Conservation (phyloP, 2,113 vertebrate genomes). For the Chrysochloris asiatica region DNA sequence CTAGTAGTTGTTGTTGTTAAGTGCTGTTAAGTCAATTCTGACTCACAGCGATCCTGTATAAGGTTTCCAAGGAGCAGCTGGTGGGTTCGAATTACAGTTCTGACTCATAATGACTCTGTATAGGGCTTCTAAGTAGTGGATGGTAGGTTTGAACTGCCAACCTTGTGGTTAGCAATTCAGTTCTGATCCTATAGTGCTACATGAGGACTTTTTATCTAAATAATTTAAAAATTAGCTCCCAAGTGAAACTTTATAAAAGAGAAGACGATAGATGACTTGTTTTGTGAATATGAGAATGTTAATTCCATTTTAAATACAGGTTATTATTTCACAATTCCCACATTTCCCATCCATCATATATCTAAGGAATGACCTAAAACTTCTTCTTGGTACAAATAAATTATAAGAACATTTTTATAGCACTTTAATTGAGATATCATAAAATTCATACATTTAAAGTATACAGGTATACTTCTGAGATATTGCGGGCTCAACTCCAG, state of each 20-base stretch:
- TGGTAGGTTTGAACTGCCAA: too few species aligned
- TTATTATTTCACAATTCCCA: neutral
- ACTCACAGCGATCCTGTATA: too few species aligned
- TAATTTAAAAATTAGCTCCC: neutral
- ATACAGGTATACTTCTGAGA: neutral
- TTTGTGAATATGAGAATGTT: neutral
- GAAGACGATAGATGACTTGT: neutral
- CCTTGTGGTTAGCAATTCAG: too few species aligned
- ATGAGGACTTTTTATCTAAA: constrained; percentile 41
- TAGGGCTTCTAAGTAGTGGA: too few species aligned
- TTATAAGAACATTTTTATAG: neutral
- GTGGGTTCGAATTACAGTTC: too few species aligned
- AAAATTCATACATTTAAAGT: neutral
- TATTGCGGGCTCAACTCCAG: too few species aligned
- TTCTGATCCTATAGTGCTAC: too few species aligned
- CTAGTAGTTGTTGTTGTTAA: too few species aligned
- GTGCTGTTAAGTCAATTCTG: too few species aligned
- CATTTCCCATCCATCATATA: neutral
- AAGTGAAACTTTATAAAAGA: constrained; percentile 20
- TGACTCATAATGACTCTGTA: too few species aligned
- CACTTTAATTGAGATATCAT: neutral
- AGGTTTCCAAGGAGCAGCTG: too few species aligned
- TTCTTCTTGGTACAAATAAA: constrained; percentile 19
- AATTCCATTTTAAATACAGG: neutral
- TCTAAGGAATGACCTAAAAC: neutral